A percentile compares a stretch with the other conserved stretches of the same genome.
These are phyloP conservation scores for Coptotermes formosanus DNA, from an alignment of 1,140 invertebrate genomes.

Conservation along the genomic window DNA sequence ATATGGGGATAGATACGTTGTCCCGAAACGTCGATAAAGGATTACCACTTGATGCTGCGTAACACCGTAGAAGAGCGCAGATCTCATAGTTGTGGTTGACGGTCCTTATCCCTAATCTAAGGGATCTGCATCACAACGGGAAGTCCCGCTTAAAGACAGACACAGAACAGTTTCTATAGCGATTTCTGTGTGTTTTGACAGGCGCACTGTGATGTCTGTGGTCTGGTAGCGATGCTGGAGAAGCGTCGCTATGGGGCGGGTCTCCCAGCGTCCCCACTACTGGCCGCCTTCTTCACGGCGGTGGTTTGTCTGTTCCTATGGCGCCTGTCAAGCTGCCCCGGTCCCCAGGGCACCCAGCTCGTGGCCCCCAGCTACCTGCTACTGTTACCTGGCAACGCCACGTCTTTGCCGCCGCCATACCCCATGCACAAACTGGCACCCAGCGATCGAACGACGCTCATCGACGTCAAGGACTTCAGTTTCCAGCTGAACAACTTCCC, in stretches of 20 bases:
- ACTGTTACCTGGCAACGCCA: constrained; percentile 30
- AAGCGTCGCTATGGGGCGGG: constrained; percentile 27
- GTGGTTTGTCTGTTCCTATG: constrained; percentile 24
- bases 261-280: background rate
- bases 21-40: no score
- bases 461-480: constrained; percentile 58
- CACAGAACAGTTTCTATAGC: no score
- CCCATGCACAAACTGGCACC: constrained; percentile 42
- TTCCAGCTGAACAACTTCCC: constrained; percentile 56
- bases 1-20: no score
- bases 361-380: constrained; percentile 28
- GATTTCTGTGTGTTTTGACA: background rate
- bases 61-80: no score
- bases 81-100: no score
- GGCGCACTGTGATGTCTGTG: background rate
- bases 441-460: constrained; percentile 50
- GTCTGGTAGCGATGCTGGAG: constrained; percentile 28
- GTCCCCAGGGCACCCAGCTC: background rate
- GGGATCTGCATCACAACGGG: no score
- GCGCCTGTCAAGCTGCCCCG: constrained; percentile 27
- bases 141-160: no score
- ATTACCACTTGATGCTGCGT: no score
- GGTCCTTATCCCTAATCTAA: no score
- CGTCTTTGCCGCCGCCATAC: constrained; percentile 36
- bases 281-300: constrained; percentile 16